Percentiles rank a stretch among this genome's conserved stretches.
Conservation (phyloP, 23 tunicate genomes). For the Trididemnum clinides region DNA sequence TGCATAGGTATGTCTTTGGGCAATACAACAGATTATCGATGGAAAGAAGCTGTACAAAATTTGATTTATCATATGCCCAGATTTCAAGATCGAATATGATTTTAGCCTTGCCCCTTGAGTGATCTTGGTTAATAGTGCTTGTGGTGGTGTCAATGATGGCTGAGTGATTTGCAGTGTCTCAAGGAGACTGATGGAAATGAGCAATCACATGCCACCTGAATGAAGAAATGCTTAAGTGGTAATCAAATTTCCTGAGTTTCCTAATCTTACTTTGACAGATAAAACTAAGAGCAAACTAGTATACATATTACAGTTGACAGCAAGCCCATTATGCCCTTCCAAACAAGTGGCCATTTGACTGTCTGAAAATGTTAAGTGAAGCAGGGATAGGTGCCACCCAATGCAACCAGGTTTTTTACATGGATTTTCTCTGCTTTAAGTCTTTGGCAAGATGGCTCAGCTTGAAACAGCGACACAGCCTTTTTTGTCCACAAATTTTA, state of each 20-base stretch:
- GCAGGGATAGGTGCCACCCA: conserved; percentile 25
- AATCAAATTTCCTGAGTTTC: not conserved
- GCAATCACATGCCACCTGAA: conserved; percentile 30
- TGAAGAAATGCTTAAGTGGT: conserved; percentile 45
- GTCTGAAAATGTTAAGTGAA: conserved; percentile 3
- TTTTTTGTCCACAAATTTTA: not conserved
- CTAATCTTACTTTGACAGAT: conserved; percentile 20
- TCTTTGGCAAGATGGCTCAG: conserved; percentile 26
- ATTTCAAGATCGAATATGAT: not conserved
- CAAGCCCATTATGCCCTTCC: conserved; percentile 10
- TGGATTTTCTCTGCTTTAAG: conserved; percentile 20
- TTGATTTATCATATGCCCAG: not conserved
- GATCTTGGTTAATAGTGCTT: not conserved
- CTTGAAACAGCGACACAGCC: not conserved
- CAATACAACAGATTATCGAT: no score
- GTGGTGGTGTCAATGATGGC: not conserved
- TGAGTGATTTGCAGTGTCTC: conserved; percentile 21
- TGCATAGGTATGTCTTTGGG: no score
- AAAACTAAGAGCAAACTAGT: conserved; percentile 17
- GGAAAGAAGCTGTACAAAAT: no score
- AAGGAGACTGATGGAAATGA: conserved; percentile 4
- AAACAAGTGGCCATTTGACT: not conserved
- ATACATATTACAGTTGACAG: not conserved
- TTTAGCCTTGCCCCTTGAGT: not conserved
- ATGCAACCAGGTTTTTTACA: conserved; percentile 48